Evolutionary conservation across 2,113 vertebrate species (phyloP), one percentile per base, ranked within the genome.

Genomic region (Neotragus moschatus): DNA sequence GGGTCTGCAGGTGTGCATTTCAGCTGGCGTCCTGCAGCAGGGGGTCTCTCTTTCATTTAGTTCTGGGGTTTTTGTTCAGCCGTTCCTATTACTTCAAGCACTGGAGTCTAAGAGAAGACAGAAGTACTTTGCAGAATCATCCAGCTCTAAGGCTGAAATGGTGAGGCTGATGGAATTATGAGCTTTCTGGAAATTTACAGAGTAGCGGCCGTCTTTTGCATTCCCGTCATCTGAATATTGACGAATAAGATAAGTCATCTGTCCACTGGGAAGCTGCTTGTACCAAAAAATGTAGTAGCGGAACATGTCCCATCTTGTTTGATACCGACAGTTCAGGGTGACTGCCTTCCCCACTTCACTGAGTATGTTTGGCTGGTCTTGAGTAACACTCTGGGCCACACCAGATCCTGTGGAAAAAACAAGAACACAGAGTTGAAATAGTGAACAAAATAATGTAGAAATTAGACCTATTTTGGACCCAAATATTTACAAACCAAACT

Each of bases 31-130:
- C 25, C 43, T 47, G 25, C 4, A n/a, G 16, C 19, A 55, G 12
- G 17, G 49, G 4, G 21, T 30, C 3, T 45, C 73, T 33, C 17
- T 80, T 33, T 51, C 63, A 4, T 1, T 5, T 19, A 63, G 49
- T 30, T 26, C 61, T 84, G 19, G 58, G 36, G 58, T 80, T 96
- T 97, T 84, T 95, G 85, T 82, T 88, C 47, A 82, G 53, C n/a
- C n/a, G 33, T 56, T 26, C 66, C 6, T 21, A 17, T 81, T 25
- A 60, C 17, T 39, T 39, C 12, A 33, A 66, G 60, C 55, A 94
- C 55, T 26, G 91, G 73, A 97, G 51, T 0, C 60, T 3, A 0
- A 1, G 30, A 63, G 14, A 60, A 13, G 1, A 28, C 58, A 60
- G 58, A 60, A 60, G 26, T 60, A 60, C 26, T 0, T 60, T 60